Evolutionary conservation across 2,113 vertebrate species (phyloP).

Genomic region (Castor canadensis): DNA sequence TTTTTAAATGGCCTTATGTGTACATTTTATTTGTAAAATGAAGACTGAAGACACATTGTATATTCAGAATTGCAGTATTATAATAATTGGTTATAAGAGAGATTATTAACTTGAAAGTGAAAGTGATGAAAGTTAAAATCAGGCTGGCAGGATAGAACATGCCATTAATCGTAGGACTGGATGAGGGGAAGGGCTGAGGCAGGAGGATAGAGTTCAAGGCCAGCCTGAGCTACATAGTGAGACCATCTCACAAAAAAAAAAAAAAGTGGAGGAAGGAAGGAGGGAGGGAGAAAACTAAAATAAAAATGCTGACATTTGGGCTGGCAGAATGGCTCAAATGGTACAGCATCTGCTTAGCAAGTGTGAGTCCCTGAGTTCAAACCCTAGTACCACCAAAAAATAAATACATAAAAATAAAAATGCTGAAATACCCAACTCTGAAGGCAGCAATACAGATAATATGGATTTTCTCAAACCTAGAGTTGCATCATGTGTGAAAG

Average conservation of each 20-base stretch:
- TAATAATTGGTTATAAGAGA: slow-evolving; percentile 13
- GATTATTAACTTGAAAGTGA: background rate
- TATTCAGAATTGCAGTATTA: background rate
- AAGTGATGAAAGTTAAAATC: slow-evolving; percentile 19
- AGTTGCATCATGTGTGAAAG: background rate
- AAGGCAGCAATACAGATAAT: background rate
- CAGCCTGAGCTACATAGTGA: background rate
- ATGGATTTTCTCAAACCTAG: background rate
- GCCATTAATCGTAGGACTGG: background rate
- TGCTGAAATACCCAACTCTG: background rate
- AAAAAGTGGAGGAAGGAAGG: background rate
- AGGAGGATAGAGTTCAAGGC: background rate
- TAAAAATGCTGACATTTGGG: too few species aligned
- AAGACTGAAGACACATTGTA: background rate
- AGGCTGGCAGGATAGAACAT: background rate
- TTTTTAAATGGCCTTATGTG: background rate
- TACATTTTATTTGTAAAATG: slow-evolving; percentile 21
- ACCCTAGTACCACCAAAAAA: too few species aligned
- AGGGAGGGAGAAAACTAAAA: too few species aligned
- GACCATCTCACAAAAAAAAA: background rate
- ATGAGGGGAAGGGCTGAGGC: background rate
- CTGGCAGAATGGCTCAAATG: too few species aligned
- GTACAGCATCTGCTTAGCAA: too few species aligned
- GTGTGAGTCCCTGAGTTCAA: too few species aligned
- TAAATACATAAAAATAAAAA: background rate